A percentile compares a stretch with the other conserved stretches of the same genome.
Evolutionary conservation across 2,113 vertebrate genomes (phyloP).

Genomic region (Sceloporus undulatus): DNA sequence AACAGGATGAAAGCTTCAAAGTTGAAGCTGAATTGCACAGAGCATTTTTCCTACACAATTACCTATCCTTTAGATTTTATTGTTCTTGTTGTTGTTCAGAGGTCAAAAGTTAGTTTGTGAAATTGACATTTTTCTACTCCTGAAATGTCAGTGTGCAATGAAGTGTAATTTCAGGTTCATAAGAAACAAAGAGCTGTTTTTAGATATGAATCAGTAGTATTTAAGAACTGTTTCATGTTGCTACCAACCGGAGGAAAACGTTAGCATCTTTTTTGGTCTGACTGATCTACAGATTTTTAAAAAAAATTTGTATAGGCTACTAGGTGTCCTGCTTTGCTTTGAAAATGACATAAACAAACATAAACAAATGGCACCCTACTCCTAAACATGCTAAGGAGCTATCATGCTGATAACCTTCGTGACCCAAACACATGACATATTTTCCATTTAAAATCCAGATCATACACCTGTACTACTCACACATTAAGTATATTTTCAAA

Average conservation of each 20-base stretch:
- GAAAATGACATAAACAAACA: not conserved
- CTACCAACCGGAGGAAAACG: not conserved
- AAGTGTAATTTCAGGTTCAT: slow-evolving; percentile 34
- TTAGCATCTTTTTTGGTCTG: not conserved
- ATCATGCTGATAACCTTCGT: not conserved
- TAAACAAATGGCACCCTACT: not conserved
- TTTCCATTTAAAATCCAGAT: slow-evolving; percentile 13
- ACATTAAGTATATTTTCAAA: not conserved
- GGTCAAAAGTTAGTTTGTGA: slow-evolving; percentile 21
- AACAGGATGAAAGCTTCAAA: slow-evolving; percentile 20
- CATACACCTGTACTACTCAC: not conserved
- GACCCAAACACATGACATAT: not conserved
- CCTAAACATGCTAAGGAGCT: not conserved
- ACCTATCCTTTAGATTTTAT: slow-evolving; percentile 16
- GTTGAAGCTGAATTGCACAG: not conserved
- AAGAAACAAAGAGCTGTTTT: slow-evolving; percentile 36
- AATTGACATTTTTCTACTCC: slow-evolving; percentile 21
- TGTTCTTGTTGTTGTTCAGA: slow-evolving; percentile 22
- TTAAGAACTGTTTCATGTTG: slow-evolving; percentile 17
- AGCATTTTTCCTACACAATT: slow-evolving; percentile 9
- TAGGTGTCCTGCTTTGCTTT: not conserved
- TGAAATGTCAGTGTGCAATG: slow-evolving; percentile 19
- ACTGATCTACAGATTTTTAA: not conserved
- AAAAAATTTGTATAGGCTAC: not conserved
- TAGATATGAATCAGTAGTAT: not conserved